Conservation (phyloP, 2,888 invertebrate species). For the Dendrolimus houi region DNA sequence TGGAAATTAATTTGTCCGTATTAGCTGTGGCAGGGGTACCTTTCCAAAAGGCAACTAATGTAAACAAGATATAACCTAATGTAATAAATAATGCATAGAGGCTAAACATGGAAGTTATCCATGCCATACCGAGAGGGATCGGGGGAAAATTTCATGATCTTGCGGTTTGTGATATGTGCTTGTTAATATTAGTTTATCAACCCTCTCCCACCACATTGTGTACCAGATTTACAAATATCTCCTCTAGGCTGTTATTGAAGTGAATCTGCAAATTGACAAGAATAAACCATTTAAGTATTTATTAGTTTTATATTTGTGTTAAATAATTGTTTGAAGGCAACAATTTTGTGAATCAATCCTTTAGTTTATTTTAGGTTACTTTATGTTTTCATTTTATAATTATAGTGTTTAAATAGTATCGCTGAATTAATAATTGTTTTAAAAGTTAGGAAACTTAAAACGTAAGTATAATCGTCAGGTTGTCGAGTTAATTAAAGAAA, state of each 20-base stretch:
- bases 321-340: no score
- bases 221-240: constrained; percentile 52
- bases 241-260: constrained; percentile 28
- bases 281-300: neutral
- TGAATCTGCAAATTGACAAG: constrained; percentile 12
- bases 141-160: constrained; percentile 69
- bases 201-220: constrained; percentile 50
- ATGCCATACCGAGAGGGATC: constrained; percentile 55
- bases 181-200: constrained; percentile 71
- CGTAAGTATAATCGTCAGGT: neutral
- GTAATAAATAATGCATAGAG: constrained; percentile 69
- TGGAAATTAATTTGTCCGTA: constrained; percentile 45
- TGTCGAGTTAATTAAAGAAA: no score
- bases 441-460: neutral
- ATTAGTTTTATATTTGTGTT: neutral
- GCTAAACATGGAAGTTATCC: constrained; percentile 65
- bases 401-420: constrained; percentile 1
- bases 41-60: constrained; percentile 51
- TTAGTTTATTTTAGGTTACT: no score
- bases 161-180: constrained; percentile 67
- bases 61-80: constrained; percentile 61
- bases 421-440: neutral
- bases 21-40: constrained; percentile 41
- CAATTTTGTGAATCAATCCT: no score
- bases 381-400: no score